These are phyloP conservation scores for Nemotelus nigrinus DNA, from an alignment of 2,888 invertebrate species.

Conservation along the genomic window DNA sequence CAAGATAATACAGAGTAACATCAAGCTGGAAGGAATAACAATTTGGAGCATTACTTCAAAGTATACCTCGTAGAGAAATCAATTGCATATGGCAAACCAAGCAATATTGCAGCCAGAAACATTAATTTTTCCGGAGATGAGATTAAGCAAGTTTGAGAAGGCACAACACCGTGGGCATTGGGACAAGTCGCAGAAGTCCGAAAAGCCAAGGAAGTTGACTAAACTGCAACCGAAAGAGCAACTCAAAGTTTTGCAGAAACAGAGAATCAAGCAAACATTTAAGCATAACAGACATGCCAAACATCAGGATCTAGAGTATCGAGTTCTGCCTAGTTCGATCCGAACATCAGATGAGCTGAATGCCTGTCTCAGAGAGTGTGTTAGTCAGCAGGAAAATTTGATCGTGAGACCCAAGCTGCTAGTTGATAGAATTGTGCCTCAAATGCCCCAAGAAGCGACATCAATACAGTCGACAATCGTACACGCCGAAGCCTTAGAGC, in stretches of 20 bases:
- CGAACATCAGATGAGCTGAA: too few relatives aligned
- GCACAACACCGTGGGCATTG: neutral
- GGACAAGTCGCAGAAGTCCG: neutral
- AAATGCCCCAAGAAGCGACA: neutral
- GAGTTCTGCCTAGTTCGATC: neutral
- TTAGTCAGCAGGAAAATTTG: too few relatives aligned
- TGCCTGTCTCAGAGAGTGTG: too few relatives aligned
- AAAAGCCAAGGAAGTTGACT: neutral
- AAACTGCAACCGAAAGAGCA: neutral
- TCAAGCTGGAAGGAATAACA: too few relatives aligned
- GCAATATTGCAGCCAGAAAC: neutral
- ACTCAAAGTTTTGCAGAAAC: neutral
- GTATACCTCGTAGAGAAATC: neutral
- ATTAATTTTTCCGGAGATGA: neutral
- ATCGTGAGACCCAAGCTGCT: too few relatives aligned
- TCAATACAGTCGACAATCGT: neutral
- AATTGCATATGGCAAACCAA: constrained; percentile 33
- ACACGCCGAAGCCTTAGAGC: neutral
- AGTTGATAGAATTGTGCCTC: too few relatives aligned
- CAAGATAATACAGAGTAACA: too few relatives aligned
- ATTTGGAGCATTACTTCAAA: too few relatives aligned
- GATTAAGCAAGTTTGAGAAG: neutral
- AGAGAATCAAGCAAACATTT: neutral
- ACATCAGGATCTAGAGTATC: neutral
- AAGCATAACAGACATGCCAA: neutral